Conservation (phyloP, 2,797 vertebrate species). For the Clarias platycephalus region DNA sequence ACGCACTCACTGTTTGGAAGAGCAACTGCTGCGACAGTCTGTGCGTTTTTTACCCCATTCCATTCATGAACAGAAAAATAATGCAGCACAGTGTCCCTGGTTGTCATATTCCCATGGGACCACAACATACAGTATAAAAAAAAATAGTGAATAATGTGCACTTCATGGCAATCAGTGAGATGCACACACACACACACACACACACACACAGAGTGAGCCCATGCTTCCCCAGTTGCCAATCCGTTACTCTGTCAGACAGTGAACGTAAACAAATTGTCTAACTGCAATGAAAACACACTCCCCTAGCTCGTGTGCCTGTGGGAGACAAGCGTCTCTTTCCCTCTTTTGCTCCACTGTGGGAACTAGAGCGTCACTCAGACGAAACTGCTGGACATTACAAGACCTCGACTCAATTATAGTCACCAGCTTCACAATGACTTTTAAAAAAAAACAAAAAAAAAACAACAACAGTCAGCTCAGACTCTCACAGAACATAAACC, state of each 20-base stretch:
- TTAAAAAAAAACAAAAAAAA: neutral
- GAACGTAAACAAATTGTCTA: conserved; percentile 55
- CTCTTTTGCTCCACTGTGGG: conserved; percentile 27
- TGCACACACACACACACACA: conserved; percentile 25
- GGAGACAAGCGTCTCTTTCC: conserved; percentile 48
- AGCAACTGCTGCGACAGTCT: neutral
- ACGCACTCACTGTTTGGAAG: conserved; percentile 17
- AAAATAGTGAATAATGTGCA: conserved; percentile 37
- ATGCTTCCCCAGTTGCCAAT: conserved; percentile 48
- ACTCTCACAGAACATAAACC: neutral
- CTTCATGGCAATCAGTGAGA: conserved; percentile 33
- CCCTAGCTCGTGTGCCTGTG: conserved; percentile 35
- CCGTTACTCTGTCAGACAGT: conserved; percentile 54
- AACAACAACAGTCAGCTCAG: neutral
- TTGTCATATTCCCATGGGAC: conserved; percentile 21
- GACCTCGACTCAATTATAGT: conserved; percentile 11
- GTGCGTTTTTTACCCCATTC: conserved; percentile 17
- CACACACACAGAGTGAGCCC: conserved; percentile 29
- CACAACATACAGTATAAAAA: conserved; percentile 28
- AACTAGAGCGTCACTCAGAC: conserved; percentile 34
- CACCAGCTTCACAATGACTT: neutral
- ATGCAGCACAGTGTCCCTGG: conserved; percentile 10
- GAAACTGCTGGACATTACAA: conserved; percentile 25
- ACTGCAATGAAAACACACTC: conserved; percentile 55
- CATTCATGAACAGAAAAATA: conserved; percentile 21